These are phyloP conservation scores for Cistogaster globosa DNA, from an alignment of 2,888 invertebrate species.

Conservation along the genomic window DNA sequence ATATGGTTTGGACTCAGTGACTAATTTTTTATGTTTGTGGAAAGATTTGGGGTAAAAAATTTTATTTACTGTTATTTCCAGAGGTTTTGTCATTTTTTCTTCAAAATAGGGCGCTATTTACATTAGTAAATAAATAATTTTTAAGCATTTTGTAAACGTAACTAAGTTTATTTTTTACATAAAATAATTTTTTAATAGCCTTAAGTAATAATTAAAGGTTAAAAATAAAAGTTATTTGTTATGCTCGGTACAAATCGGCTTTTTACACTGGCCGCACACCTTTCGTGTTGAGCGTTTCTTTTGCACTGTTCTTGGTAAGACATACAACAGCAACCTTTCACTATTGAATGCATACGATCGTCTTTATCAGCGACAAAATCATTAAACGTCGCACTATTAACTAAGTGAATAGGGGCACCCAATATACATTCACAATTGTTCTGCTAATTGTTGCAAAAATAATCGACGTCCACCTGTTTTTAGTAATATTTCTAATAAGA, in stretches of 20 bases:
- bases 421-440: conserved; percentile 17
- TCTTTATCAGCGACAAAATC: conserved; percentile 35
- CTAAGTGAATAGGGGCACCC: not conserved
- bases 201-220: no score
- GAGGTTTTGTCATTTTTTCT: not conserved
- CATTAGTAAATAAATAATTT: not conserved
- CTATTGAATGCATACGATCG: conserved; percentile 21
- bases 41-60: not conserved
- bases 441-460: conserved; percentile 4
- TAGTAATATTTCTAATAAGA: not conserved
- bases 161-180: no score
- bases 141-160: not conserved
- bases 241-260: conserved; percentile 28
- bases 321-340: conserved; percentile 28
- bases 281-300: conserved; percentile 41
- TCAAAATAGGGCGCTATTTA: not conserved
- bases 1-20: not conserved
- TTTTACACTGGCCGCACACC: conserved; percentile 18
- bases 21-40: not conserved
- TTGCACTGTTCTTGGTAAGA: conserved; percentile 39
- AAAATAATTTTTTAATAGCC: no score
- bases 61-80: not conserved
- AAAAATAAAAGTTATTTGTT: no score
- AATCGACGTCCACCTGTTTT: conserved; percentile 23
- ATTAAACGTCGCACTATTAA: not conserved